Conservation (phyloP, 1,140 invertebrate species). For the Halesus radiatus region DNA sequence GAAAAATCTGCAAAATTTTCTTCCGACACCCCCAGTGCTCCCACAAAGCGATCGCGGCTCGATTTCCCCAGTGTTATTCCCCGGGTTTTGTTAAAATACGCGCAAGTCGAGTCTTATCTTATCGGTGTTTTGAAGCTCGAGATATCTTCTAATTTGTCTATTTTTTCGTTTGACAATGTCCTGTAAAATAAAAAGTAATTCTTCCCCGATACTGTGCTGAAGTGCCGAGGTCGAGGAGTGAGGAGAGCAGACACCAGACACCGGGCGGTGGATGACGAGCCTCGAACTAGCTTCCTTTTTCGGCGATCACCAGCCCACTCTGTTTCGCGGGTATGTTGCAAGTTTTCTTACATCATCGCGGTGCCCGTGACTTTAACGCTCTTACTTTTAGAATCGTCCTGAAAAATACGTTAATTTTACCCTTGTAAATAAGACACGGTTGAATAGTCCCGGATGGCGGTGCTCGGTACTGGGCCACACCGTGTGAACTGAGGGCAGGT, state of each 20-base stretch:
- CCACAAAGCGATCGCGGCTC: not conserved
- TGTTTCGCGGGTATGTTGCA: conserved; percentile 44
- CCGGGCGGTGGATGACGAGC: conserved; percentile 29
- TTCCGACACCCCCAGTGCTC: conserved; percentile 29
- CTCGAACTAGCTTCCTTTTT: conserved; percentile 40
- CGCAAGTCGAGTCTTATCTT: not conserved
- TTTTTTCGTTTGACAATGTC: not conserved
- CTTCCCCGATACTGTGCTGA: not conserved
- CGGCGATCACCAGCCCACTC: conserved; percentile 40
- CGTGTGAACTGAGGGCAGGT: not conserved
- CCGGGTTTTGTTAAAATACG: not conserved
- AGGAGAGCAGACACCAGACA: not conserved
- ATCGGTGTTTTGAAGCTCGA: conserved; percentile 2
- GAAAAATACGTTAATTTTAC: no score
- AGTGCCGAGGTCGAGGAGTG: not conserved
- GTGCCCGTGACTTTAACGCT: conserved; percentile 41
- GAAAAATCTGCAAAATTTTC: conserved; percentile 22
- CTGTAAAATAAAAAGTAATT: not conserved
- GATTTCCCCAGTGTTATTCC: not conserved
- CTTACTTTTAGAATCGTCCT: not conserved
- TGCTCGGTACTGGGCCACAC: not conserved
- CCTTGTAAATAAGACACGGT: no score
- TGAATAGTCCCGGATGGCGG: not conserved
- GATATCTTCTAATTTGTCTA: not conserved
- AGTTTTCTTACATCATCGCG: conserved; percentile 40